These are phyloP conservation scores for Schrankia costaestrigalis DNA, from an alignment of 2,888 invertebrate species.

Conservation along the genomic window DNA sequence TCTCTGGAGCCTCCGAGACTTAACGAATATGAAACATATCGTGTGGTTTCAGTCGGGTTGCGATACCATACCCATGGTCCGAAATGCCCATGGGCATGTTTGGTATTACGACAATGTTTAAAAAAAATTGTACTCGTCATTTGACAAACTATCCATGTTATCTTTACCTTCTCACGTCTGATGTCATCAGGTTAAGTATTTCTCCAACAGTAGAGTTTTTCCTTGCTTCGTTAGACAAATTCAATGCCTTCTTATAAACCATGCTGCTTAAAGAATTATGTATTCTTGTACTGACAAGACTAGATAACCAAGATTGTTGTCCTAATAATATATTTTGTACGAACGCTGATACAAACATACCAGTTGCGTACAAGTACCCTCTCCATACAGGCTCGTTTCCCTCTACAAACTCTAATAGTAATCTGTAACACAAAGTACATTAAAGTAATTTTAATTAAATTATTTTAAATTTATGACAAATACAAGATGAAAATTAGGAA, in stretches of 20 bases:
- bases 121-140: background rate
- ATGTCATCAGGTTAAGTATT: slow-evolving; percentile 92
- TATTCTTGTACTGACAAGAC: slow-evolving; percentile 89
- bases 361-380: slow-evolving; percentile 87
- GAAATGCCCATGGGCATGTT: no score
- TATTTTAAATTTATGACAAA: no score
- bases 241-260: slow-evolving; percentile 89
- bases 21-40: no score
- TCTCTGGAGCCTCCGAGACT: no score
- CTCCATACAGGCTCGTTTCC: slow-evolving; percentile 84
- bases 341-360: slow-evolving; percentile 85
- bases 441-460: no score
- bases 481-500: no score
- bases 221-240: slow-evolving; percentile 85
- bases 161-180: slow-evolving; percentile 86
- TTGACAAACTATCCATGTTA: background rate
- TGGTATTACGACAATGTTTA: no score
- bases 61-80: no score
- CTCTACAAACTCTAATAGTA: slow-evolving; percentile 84
- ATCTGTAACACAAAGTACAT: slow-evolving; percentile 50
- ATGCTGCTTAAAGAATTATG: slow-evolving; percentile 89
- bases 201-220: slow-evolving; percentile 90
- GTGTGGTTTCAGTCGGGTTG: no score
- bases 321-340: slow-evolving; percentile 88
- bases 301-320: slow-evolving; percentile 92